A percentile compares a stretch with the other conserved stretches of the same genome.
phyloP scores from a whole-genome alignment of 2,797 vertebrate genomes.

The Brachymystax lenok region DNA sequence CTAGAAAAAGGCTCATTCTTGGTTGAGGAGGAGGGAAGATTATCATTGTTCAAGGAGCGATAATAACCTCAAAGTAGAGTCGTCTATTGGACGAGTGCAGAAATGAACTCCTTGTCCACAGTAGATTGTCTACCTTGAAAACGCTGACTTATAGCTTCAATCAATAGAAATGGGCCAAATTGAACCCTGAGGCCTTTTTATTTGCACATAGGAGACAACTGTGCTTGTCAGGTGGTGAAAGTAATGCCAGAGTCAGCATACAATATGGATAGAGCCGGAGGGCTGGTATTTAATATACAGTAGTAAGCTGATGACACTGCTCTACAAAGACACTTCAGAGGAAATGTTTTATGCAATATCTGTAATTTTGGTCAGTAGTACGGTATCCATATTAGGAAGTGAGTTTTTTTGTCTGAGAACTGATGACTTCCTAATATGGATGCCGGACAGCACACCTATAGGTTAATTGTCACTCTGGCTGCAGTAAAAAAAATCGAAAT shows the following conservation, averaged over 20 bases:
- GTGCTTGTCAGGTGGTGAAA: background rate
- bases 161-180: background rate
- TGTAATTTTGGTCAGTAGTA: background rate
- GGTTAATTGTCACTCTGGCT: background rate
- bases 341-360: background rate
- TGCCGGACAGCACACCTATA: background rate
- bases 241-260: background rate
- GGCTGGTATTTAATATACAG: background rate
- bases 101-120: background rate
- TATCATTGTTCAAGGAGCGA: background rate
- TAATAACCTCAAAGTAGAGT: background rate
- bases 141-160: background rate
- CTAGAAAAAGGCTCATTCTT: background rate
- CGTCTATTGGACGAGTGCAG: background rate
- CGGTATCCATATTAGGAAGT: background rate
- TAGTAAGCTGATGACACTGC: conserved; percentile 11
- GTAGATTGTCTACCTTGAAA: background rate
- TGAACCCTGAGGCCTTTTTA: background rate
- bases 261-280: background rate
- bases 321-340: background rate
- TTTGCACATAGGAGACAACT: conserved; percentile 8
- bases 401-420: background rate
- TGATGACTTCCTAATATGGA: background rate
- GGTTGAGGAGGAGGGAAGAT: background rate
- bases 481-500: background rate